These are phyloP conservation scores for Oscheius onirici DNA, from an alignment of 2,888 invertebrate species.

Conservation along the genomic window DNA sequence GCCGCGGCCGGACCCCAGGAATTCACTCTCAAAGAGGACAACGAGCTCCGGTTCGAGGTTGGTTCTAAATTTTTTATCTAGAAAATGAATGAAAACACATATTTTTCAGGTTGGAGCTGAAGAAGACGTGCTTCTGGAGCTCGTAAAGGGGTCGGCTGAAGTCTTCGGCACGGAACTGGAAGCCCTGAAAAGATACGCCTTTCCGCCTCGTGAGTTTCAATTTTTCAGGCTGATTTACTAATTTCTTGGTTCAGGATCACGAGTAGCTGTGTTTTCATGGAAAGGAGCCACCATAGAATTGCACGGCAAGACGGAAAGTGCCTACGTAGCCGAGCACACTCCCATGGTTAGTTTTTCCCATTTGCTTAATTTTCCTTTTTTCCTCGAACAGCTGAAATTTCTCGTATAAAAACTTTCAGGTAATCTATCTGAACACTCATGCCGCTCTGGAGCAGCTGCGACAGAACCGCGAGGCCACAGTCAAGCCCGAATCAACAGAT, in stretches of 20 bases:
- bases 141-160: conserved; percentile 90
- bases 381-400: too few relatives aligned
- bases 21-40: conserved; percentile 61
- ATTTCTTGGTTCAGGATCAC: conserved; percentile 80
- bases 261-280: conserved; percentile 95
- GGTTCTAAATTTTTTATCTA: background rate
- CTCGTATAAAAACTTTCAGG: too few relatives aligned
- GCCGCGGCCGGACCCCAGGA: conserved; percentile 26
- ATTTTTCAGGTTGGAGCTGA: conserved; percentile 36
- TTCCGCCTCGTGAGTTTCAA: conserved; percentile 56
- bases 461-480: conserved; percentile 77
- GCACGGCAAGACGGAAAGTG: conserved; percentile 88
- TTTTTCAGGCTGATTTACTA: background rate
- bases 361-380: conserved; percentile 22
- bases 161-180: conserved; percentile 95
- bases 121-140: conserved; percentile 74
- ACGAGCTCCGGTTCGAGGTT: conserved; percentile 67
- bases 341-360: conserved; percentile 78
- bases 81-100: background rate
- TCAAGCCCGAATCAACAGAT: background rate
- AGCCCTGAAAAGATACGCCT: conserved; percentile 81
- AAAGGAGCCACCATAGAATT: conserved; percentile 89
- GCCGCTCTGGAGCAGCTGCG: conserved; percentile 91
- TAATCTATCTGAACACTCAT: conserved; percentile 91
- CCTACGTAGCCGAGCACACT: conserved; percentile 93